phyloP scores from a whole-genome alignment of 2,113 vertebrate species.

The Hippocampus zosterae region DNA sequence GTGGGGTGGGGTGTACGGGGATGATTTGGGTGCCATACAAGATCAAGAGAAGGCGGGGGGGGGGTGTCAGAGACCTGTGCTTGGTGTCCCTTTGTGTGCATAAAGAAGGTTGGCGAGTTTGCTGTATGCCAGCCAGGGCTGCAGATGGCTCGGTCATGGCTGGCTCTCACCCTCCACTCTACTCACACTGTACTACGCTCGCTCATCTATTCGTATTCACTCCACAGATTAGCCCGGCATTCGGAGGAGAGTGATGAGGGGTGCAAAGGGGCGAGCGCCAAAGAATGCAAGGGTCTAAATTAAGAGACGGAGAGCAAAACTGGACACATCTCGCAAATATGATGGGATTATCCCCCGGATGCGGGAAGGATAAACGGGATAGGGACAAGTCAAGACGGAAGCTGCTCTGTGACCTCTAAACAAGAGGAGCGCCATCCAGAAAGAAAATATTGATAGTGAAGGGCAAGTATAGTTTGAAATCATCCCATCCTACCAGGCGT shows the following conservation, averaged over 20 bases:
- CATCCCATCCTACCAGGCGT: too few species aligned
- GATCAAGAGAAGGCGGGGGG: constrained; percentile 32
- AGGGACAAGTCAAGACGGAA: constrained; percentile 5
- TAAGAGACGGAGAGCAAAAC: constrained; percentile 23
- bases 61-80: constrained; percentile 6
- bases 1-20: background rate
- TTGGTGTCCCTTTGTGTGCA: constrained; percentile 28
- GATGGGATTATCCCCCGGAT: constrained; percentile 20
- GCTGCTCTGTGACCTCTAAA: constrained; percentile 32
- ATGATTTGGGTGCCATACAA: constrained; percentile 12
- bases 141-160: constrained; percentile 66
- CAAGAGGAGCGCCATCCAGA: background rate
- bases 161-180: constrained; percentile 60
- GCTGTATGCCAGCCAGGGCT: constrained; percentile 62
- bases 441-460: background rate
- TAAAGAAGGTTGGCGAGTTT: constrained; percentile 25
- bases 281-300: constrained; percentile 14
- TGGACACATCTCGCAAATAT: constrained; percentile 33
- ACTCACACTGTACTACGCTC: constrained; percentile 46
- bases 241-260: constrained; percentile 16
- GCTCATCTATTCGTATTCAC: constrained; percentile 10
- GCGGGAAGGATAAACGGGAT: constrained; percentile 14
- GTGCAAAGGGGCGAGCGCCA: background rate
- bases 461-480: background rate
- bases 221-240: constrained; percentile 12